Evolutionary conservation across 2,113 vertebrate genomes (phyloP).

Genomic region (Climacteris rufus): DNA sequence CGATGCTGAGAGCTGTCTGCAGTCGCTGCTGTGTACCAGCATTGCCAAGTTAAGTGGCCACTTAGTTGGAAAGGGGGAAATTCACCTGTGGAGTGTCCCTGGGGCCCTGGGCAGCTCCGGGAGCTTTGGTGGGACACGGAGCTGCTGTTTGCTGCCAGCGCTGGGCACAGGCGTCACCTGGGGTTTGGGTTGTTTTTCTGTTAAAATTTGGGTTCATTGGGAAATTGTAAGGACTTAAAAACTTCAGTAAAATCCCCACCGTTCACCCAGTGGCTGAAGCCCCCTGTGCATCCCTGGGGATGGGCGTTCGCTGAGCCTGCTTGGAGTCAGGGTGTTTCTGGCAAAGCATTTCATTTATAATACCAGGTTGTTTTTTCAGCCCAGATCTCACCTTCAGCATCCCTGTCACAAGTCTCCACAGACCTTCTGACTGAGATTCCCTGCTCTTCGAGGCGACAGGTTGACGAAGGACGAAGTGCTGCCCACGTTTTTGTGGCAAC

Average conservation of each 20-base stretch:
- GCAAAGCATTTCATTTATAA: accelerated
- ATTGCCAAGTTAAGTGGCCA: not conserved
- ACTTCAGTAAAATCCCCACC: not conserved
- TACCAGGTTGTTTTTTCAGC: too few species aligned
- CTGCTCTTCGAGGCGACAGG: not conserved
- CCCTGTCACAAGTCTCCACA: not conserved
- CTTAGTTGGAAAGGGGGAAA: not conserved
- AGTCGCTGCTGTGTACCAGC: too few species aligned
- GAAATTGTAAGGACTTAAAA: too few species aligned
- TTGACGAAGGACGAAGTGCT: not conserved
- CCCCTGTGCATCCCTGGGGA: not conserved
- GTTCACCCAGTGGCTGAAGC: not conserved
- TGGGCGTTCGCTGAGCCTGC: not conserved
- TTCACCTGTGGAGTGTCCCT: accelerated
- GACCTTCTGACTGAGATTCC: not conserved
- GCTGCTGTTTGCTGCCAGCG: constrained; percentile 9
- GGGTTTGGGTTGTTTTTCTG: not conserved
- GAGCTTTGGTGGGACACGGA: not conserved
- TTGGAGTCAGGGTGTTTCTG: not conserved
- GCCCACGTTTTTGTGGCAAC: not conserved
- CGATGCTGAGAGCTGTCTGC: too few species aligned
- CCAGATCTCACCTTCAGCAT: not conserved
- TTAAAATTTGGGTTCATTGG: not conserved
- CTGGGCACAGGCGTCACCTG: not conserved
- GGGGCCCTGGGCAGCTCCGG: not conserved